Evolutionary conservation across 1,140 invertebrate species (phyloP), one percentile per base, ranked within the genome.

Genomic region (Eupeodes corollae): DNA sequence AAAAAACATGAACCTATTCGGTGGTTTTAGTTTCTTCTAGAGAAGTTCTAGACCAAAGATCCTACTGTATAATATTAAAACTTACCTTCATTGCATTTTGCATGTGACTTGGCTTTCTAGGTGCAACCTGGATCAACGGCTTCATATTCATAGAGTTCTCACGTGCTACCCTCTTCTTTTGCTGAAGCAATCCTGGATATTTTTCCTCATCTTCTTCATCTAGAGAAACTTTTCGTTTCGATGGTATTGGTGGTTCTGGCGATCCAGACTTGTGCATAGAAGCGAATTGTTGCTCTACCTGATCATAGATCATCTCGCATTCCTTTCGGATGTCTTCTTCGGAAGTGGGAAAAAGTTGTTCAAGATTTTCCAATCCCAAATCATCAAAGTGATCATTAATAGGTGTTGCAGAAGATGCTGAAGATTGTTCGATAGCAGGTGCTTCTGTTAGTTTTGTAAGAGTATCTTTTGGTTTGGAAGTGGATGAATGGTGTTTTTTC

Each of bases 291-390:
- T 54, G 53, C 51, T 73, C 71, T 44, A 73, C 59, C 52, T 73
- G 65, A 68, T 83, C 78, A 56, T 84, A 88, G 51, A 88, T 84
- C 62, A 75, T 79, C 45, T 82, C 70, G 58, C 84, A 88, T 60
- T 87, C 82, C 46, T 81, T 76, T 58, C 78, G 75, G 10, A 82
- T 70, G 52, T 81, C 75, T 19, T 74, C 71, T 49, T 81, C 78
- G 34, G 75, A 69, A 52, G 75, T 66, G 34, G 62, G 63, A 32
- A 52, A 49, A 38, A 67, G 54, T 47, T 68, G 58, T 40, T 26
- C 21, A 5, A 26, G 8, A 26, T 26, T 26, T 26, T 26, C 21
- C 8, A 65, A 32, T 46, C 49, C 50, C 37, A 40, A 51, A 35
- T 62, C 51, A 52, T 56, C 42, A 46, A 52, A 26, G 41, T 46